phyloP scores from a whole-genome alignment of 35 echinoderm and acorn worm genomes.

The Chiridota heheva region DNA sequence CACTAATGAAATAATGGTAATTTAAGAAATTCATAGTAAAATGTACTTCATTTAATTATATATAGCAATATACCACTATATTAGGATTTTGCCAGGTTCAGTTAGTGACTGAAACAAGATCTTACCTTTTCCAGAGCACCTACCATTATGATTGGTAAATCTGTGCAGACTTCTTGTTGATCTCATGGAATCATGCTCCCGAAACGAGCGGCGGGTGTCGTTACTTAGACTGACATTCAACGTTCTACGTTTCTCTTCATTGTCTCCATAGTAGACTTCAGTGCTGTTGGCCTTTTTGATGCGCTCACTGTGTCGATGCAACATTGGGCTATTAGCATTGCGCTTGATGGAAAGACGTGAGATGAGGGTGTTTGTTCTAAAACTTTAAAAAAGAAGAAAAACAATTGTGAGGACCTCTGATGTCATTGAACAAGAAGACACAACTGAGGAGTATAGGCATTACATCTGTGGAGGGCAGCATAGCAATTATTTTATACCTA shows the following conservation, averaged over 20 bases:
- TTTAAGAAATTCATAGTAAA: too few relatives aligned
- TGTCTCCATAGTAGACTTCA: slow-evolving; percentile 52
- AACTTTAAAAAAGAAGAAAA: slow-evolving; percentile 44
- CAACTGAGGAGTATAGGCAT: too few relatives aligned
- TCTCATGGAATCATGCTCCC: slow-evolving; percentile 77
- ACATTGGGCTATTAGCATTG: slow-evolving; percentile 90
- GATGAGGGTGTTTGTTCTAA: slow-evolving; percentile 87
- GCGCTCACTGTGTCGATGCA: slow-evolving; percentile 84
- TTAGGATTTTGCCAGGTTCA: too few relatives aligned
- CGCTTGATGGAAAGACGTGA: slow-evolving; percentile 89
- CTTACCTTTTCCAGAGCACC: too few relatives aligned
- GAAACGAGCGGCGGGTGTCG: slow-evolving; percentile 50
- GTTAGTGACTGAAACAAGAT: too few relatives aligned
- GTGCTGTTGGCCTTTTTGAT: slow-evolving; percentile 62
- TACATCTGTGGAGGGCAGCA: too few relatives aligned
- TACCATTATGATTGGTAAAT: slow-evolving; percentile 39
- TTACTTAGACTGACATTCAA: slow-evolving; percentile 47
- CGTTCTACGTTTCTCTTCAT: slow-evolving; percentile 77
- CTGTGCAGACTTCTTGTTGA: slow-evolving; percentile 60
- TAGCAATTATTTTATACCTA: too few relatives aligned
- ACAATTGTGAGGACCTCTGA: too few relatives aligned
- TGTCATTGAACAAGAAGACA: too few relatives aligned
- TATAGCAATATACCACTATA: too few relatives aligned
- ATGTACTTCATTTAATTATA: too few relatives aligned
- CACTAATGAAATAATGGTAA: too few relatives aligned